These are phyloP conservation scores for human DNA, from an alignment of 2,113 vertebrate genomes.

Conservation along the genomic window DNA sequence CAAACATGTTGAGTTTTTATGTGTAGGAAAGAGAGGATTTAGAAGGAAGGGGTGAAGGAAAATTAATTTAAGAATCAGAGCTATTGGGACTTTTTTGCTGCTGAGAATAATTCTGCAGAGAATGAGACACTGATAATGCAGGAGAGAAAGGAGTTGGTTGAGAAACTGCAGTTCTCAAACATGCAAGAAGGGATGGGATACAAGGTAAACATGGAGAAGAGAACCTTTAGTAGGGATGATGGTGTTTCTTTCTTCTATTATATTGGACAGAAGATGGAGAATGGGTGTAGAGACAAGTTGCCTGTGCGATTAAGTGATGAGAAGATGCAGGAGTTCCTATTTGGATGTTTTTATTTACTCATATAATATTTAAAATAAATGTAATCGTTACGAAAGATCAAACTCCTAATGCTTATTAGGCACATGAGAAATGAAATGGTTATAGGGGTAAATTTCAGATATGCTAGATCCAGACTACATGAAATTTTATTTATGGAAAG, in stretches of 20 bases:
- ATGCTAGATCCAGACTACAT: neutral
- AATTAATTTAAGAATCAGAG: neutral
- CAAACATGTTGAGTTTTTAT: neutral
- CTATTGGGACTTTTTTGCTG: neutral
- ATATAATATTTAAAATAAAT: neutral
- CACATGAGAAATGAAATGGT: neutral
- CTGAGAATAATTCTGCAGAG: neutral
- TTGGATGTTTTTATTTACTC: neutral
- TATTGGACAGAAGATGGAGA: neutral
- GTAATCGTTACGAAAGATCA: neutral
- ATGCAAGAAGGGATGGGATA: neutral
- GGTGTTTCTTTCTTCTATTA: neutral
- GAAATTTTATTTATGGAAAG: neutral
- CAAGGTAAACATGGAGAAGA: neutral
- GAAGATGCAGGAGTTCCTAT: neutral
- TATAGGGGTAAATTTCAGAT: neutral
- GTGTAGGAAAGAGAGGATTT: neutral
- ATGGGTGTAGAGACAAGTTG: neutral
- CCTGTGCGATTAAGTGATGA: neutral
- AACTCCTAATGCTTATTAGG: neutral
- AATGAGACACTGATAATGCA: neutral
- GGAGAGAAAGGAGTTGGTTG: neutral
- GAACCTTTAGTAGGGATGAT: neutral
- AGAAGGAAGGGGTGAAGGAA: neutral
- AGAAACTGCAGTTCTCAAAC: neutral